Evolutionary conservation across 2,797 vertebrate species (phyloP).

Genomic region (Rhabdophis nuchalis): DNA sequence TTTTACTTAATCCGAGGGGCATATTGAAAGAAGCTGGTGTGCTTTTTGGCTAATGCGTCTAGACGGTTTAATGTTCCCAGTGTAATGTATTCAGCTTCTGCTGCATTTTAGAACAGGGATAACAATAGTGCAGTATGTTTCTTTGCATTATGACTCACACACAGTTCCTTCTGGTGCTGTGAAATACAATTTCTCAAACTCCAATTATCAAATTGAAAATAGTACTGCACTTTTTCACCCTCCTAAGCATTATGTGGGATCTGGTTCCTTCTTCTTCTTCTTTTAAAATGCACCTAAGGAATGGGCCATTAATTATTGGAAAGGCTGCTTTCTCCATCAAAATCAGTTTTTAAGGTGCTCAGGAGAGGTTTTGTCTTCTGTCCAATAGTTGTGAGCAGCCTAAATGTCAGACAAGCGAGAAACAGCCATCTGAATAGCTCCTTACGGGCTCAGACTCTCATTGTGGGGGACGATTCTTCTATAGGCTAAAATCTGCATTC

Average conservation of each 20-base stretch:
- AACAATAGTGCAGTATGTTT: constrained; percentile 15
- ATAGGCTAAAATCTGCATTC: neutral
- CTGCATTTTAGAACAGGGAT: constrained; percentile 33
- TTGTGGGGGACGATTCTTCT: neutral
- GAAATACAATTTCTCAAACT: constrained; percentile 37
- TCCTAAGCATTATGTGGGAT: constrained; percentile 17
- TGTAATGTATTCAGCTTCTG: constrained; percentile 7
- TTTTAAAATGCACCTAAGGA: neutral
- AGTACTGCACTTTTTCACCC: constrained; percentile 15
- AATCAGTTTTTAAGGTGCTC: neutral
- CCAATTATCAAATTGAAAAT: constrained; percentile 36
- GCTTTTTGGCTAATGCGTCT: constrained; percentile 15
- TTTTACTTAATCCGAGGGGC: neutral
- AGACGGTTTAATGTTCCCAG: neutral
- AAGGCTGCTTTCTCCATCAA: neutral
- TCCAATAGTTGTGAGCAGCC: neutral
- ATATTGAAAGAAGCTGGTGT: neutral
- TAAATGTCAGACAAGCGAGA: neutral
- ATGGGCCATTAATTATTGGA: neutral
- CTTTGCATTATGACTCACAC: constrained; percentile 18
- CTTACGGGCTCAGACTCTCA: neutral
- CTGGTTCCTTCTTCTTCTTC: neutral
- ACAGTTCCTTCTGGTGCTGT: neutral
- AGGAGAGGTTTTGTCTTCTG: neutral
- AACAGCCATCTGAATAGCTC: neutral